Conservation (phyloP, 2,888 invertebrate species). For the Machimus atricapillus region DNA sequence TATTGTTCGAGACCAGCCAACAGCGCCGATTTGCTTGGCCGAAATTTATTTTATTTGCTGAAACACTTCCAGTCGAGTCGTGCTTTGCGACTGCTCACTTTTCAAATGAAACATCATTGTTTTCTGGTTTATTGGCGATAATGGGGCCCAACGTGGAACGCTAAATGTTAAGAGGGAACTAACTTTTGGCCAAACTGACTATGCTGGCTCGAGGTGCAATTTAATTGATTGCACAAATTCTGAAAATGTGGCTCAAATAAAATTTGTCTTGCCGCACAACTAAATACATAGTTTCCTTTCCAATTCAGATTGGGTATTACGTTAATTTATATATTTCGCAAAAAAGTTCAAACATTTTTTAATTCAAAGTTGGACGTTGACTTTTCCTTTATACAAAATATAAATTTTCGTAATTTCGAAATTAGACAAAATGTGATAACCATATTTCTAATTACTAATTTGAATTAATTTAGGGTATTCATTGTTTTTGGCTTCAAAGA, state of each 20-base stretch:
- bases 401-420: not conserved
- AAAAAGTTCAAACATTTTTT: not conserved
- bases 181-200: not conserved
- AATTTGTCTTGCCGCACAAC: not conserved
- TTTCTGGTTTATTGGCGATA: not conserved
- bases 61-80: not conserved
- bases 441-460: not conserved
- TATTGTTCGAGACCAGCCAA: not conserved
- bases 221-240: not conserved
- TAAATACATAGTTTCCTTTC: not conserved
- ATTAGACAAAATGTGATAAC: not conserved
- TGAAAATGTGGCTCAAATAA: not conserved
- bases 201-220: not conserved
- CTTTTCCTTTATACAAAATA: no score
- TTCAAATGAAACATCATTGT: not conserved
- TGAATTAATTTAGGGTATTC: no score
- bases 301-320: not conserved
- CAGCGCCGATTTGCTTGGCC: not conserved
- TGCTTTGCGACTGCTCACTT: not conserved
- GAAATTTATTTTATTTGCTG: slow-evolving; percentile 19
- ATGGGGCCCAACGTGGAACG: not conserved
- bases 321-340: not conserved
- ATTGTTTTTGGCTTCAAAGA: no score
- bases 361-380: no score
- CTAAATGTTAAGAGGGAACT: not conserved